Evolutionary conservation across 2,113 vertebrate genomes (phyloP).

Genomic region (Garra rufa): DNA sequence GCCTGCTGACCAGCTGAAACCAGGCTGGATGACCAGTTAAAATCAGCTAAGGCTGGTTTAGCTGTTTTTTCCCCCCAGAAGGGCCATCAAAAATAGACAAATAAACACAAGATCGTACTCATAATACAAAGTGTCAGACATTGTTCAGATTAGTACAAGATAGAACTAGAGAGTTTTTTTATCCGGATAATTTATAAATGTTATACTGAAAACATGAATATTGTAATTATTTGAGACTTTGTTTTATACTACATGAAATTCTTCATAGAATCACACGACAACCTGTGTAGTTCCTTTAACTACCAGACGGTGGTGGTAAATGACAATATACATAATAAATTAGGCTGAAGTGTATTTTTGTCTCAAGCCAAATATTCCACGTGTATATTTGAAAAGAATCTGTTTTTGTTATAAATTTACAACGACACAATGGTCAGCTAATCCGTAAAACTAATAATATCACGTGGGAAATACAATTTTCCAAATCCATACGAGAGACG

Average conservation of each 20-base stretch:
- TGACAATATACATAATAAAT: not conserved
- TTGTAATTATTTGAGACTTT: not conserved
- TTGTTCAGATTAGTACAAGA: no score
- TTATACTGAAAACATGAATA: not conserved
- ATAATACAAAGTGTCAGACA: no score
- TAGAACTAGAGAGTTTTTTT: no score
- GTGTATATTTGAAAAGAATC: no score
- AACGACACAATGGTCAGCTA: not conserved
- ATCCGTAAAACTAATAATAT: not conserved
- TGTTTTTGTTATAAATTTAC: not conserved
- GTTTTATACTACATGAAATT: not conserved
- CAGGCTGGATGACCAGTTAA: no score
- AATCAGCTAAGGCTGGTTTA: no score
- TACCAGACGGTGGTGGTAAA: conserved; percentile 21
- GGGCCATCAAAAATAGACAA: no score
- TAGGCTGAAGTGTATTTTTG: not conserved
- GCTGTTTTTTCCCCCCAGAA: no score
- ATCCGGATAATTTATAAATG: no score
- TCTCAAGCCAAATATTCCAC: not conserved
- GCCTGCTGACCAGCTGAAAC: no score
- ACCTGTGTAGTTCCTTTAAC: not conserved
- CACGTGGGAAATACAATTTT: not conserved
- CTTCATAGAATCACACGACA: not conserved
- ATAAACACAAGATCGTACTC: no score
- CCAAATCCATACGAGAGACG: not conserved